Percentiles rank a stretch among this genome's conserved stretches.
These are phyloP conservation scores for Petaurus breviceps DNA, from an alignment of 2,113 vertebrate species.

Conservation along the genomic window DNA sequence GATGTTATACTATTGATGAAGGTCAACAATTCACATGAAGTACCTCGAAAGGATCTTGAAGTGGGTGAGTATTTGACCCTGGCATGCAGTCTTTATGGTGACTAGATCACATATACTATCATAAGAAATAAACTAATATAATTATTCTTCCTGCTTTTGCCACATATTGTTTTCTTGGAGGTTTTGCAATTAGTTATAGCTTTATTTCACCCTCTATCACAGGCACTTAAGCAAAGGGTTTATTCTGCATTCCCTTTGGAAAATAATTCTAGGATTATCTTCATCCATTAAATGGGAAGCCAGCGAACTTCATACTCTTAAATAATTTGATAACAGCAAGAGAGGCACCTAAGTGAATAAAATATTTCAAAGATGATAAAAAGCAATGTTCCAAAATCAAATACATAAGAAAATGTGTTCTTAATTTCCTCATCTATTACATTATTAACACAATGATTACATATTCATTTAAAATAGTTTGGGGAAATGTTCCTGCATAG, in stretches of 20 bases:
- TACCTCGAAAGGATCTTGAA: not conserved
- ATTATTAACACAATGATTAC: constrained; percentile 71
- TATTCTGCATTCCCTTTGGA: constrained; percentile 17
- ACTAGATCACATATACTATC: not conserved
- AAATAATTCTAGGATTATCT: constrained; percentile 8
- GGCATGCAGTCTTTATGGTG: not conserved
- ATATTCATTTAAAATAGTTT: constrained; percentile 76
- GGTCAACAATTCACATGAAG: not conserved
- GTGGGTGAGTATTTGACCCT: not conserved
- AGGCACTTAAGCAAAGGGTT: constrained; percentile 26
- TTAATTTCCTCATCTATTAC: constrained; percentile 14
- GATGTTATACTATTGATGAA: not conserved
- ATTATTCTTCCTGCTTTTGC: constrained; percentile 41
- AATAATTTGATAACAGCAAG: not conserved
- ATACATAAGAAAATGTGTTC: constrained; percentile 8
- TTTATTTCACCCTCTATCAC: not conserved
- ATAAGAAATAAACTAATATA: not conserved
- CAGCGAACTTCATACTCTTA: not conserved
- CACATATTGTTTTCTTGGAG: constrained; percentile 39
- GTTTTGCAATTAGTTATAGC: not conserved
- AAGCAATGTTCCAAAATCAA: constrained; percentile 48
- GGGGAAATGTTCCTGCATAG: constrained; percentile 74
- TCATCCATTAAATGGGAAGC: constrained; percentile 12
- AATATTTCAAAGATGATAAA: not conserved
- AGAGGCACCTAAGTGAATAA: not conserved